Evolutionary conservation across 2,113 vertebrate species (phyloP).

Genomic region (Mastomys coucha): DNA sequence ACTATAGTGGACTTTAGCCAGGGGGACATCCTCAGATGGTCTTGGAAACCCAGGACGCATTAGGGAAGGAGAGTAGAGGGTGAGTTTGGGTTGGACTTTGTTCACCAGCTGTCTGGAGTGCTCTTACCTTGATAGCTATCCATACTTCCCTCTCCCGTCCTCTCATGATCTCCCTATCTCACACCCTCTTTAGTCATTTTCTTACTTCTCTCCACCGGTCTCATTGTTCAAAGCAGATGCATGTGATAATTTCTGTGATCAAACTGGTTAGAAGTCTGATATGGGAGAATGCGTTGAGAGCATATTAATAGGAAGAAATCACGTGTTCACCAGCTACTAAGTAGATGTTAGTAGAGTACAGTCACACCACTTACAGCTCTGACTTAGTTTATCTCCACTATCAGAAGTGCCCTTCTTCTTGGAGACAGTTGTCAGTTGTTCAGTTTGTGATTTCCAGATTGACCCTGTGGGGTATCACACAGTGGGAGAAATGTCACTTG

Average conservation of each 20-base stretch:
- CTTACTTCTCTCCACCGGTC: not conserved
- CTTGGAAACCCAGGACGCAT: not conserved
- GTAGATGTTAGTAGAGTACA: not conserved
- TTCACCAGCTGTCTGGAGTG: not conserved
- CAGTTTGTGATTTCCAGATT: not conserved
- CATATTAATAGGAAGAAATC: slow-evolving; percentile 3
- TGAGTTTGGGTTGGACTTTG: not conserved
- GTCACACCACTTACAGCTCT: not conserved
- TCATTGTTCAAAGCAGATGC: slow-evolving; percentile 25
- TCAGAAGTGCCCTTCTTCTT: not conserved
- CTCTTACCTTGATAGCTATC: not conserved
- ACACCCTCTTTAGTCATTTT: not conserved
- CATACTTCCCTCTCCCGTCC: not conserved
- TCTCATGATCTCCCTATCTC: not conserved
- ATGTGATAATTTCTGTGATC: not conserved
- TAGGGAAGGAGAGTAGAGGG: not conserved
- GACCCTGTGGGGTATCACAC: not conserved
- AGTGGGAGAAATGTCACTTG: not conserved
- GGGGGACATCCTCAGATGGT: not conserved
- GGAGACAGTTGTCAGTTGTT: not conserved
- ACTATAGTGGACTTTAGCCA: not conserved
- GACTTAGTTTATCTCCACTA: not conserved
- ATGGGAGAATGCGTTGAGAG: not conserved
- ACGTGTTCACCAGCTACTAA: not conserved
- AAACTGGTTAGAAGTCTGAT: not conserved